Conservation (phyloP, 1,140 invertebrate species). For the Aricia agestis region DNA sequence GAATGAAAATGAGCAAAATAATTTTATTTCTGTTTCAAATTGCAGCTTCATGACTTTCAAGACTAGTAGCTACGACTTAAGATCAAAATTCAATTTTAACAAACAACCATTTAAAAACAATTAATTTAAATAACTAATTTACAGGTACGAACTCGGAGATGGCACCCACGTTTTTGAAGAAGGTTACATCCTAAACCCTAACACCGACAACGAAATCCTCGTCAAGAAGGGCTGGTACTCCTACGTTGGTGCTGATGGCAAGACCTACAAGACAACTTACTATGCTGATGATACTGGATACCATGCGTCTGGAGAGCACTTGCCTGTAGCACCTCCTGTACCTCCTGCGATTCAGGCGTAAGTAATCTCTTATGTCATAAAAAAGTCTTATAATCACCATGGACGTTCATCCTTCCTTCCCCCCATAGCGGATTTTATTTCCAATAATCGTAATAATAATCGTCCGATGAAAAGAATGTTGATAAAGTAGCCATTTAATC, state of each 20-base stretch:
- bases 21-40: too few species aligned
- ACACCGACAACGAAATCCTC: slow-evolving; percentile 73
- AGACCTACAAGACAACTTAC: slow-evolving; percentile 83
- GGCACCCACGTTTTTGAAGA: slow-evolving; percentile 66
- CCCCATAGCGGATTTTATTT: too few species aligned
- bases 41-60: too few species aligned
- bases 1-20: too few species aligned
- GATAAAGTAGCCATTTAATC: too few species aligned
- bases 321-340: slow-evolving; percentile 83
- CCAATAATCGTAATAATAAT: too few species aligned
- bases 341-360: slow-evolving; percentile 73
- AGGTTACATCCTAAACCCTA: slow-evolving; percentile 71
- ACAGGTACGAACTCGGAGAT: slow-evolving; percentile 62
- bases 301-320: slow-evolving; percentile 83
- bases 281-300: slow-evolving; percentile 79
- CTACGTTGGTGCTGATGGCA: slow-evolving; percentile 78
- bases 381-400: too few species aligned
- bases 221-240: slow-evolving; percentile 81
- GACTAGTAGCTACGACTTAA: too few species aligned
- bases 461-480: too few species aligned
- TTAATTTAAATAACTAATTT: too few species aligned
- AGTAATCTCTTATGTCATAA: too few species aligned
- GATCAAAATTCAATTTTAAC: neutral
- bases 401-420: too few species aligned
- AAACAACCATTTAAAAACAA: neutral